A percentile compares a stretch with the other conserved stretches of the same genome.
Evolutionary conservation across 2,888 invertebrate genomes (phyloP).

Genomic region (Lasioglossum malachurum): DNA sequence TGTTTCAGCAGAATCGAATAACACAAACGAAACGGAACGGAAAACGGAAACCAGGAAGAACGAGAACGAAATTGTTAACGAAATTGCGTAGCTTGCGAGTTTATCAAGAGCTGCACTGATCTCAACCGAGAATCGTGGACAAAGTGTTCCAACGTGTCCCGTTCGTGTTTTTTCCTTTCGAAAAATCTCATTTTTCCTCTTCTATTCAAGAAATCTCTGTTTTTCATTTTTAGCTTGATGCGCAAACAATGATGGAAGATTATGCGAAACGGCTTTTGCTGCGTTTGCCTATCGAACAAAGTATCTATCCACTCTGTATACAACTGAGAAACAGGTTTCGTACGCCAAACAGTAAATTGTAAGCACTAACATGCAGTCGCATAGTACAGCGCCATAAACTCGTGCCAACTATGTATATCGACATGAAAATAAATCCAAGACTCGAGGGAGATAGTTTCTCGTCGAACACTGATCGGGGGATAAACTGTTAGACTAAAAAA

Average conservation of each 20-base stretch:
- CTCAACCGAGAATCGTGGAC: slow-evolving; percentile 44
- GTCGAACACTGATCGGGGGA: slow-evolving; percentile 71
- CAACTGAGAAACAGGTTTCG: slow-evolving; percentile 66
- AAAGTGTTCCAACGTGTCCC: slow-evolving; percentile 19
- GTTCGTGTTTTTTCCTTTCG: not conserved
- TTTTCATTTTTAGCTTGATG: slow-evolving; percentile 1
- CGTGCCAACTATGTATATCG: slow-evolving; percentile 80
- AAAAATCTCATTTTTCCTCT: not conserved
- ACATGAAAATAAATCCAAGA: slow-evolving; percentile 75
- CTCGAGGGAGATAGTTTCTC: slow-evolving; percentile 49
- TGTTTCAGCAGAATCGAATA: slow-evolving; percentile 40
- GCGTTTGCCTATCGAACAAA: slow-evolving; percentile 67
- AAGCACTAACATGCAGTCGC: slow-evolving; percentile 82
- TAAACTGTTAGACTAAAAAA: slow-evolving; percentile 65
- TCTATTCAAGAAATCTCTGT: not conserved
- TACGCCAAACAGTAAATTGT: slow-evolving; percentile 75
- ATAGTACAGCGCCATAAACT: slow-evolving; percentile 79
- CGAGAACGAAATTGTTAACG: not conserved
- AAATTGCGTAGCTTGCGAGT: slow-evolving; percentile 50
- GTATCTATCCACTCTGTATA: slow-evolving; percentile 63
- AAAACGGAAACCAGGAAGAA: slow-evolving; percentile 17
- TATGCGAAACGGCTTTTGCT: slow-evolving; percentile 60
- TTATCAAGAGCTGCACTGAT: slow-evolving; percentile 65
- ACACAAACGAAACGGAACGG: slow-evolving; percentile 27
- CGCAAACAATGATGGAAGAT: slow-evolving; percentile 47